Base-by-base conservation (phyloP, 2,113 vertebrate genomes). In the Lepisosteus oculatus region DNA sequence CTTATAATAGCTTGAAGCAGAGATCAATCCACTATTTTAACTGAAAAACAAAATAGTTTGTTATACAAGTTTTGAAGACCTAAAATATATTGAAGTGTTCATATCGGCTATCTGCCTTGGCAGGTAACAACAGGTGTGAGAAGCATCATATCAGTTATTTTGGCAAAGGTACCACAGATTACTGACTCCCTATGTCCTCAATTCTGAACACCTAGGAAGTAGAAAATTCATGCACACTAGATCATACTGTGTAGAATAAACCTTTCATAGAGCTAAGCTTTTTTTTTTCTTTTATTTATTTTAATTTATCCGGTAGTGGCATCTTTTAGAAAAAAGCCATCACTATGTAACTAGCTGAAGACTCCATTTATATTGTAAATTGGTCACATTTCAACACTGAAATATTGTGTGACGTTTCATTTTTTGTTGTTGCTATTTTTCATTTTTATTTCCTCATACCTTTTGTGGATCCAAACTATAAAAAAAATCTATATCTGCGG, bases 51-150 rank as follows among this genome's bases (percentile, higher is more conserved):
- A 29, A 15, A 41, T 43, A 64, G 62, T 12, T 15, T 41, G n/a
- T 6, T 7, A 64, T 64, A 4, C 17, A 15, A 17, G 15, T 9
- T 42, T 42, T 47, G 15, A 62, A 62, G 69, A 47, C 15, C 15
- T 61, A 29, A 29, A 29, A 29, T 29, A 17, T 43, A 55, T 84
- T 83, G 79, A 89, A 65, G 87, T 78, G 84, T 87, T 7, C 47
- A 61, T 87, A 88, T 84, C 83, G 90, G 84, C 87, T 90, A 56
- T 88, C 87, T 85, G 87, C 90, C 29, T 80, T 86, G 90, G 90
- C 89, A 86, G 90, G 87, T 84, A 84, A 85, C 85, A 88, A 85
- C 85, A 88, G 86, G 86, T 88, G 83, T 83, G 88, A 83, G 29
- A 29, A 29, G 29, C 29, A 1, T 29, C 29, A 29, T 29, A 29